Conservation (phyloP, 1,140 invertebrate species). For the Ephestia elutella region DNA sequence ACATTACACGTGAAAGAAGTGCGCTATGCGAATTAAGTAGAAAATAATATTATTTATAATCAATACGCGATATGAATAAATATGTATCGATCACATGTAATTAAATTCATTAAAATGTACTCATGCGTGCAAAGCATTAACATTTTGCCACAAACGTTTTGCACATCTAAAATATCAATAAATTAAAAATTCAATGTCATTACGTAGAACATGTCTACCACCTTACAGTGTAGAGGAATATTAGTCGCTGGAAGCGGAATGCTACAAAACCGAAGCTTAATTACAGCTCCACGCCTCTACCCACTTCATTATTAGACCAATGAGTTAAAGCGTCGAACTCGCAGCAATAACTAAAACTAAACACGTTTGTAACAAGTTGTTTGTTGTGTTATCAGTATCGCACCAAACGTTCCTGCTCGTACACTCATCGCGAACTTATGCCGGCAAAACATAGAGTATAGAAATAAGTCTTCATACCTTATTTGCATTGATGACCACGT, state of each 20-base stretch:
- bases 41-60: too few species aligned
- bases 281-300: constrained; percentile 38
- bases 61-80: too few species aligned
- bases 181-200: neutral
- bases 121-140: too few species aligned
- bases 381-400: constrained; percentile 67
- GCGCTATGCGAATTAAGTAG: too few species aligned
- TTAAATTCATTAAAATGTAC: too few species aligned
- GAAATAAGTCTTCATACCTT: neutral
- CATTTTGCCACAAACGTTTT: too few species aligned
- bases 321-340: constrained; percentile 65
- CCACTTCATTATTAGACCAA: constrained; percentile 65
- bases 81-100: too few species aligned
- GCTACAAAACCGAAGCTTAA: constrained; percentile 46
- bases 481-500: too few species aligned
- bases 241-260: constrained; percentile 14
- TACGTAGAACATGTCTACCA: constrained; percentile 11
- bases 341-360: constrained; percentile 70
- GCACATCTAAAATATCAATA: neutral
- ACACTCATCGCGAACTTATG: constrained; percentile 54
- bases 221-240: constrained; percentile 2
- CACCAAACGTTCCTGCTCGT: constrained; percentile 61
- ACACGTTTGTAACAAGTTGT: constrained; percentile 71
- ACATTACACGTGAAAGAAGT: too few species aligned
- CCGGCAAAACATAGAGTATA: neutral